phyloP scores from a whole-genome alignment of 2,113 vertebrate genomes.

The Austrofundulus limnaeus region DNA sequence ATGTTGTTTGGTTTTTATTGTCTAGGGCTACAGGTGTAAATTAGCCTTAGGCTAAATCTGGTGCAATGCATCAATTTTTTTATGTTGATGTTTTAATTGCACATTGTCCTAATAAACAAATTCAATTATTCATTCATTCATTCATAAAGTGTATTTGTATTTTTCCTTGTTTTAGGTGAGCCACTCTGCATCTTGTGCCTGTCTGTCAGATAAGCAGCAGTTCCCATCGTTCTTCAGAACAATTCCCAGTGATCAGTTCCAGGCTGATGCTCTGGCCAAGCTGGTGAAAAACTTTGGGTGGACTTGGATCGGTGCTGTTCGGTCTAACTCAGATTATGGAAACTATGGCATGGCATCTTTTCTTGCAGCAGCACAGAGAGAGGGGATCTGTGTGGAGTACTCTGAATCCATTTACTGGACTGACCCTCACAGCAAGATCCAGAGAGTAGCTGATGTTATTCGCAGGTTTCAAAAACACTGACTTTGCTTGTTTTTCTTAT shows the following conservation, averaged over 20 bases:
- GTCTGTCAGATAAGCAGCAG: constrained; percentile 43
- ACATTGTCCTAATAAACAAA: no score
- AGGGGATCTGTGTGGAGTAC: constrained; percentile 4
- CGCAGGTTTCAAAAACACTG: not conserved
- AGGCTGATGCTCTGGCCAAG: not conserved
- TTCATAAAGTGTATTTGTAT: no score
- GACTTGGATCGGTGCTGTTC: constrained; percentile 44
- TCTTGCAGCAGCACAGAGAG: constrained; percentile 49
- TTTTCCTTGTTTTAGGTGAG: not conserved
- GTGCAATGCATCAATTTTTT: no score
- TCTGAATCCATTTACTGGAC: not conserved
- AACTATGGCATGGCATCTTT: constrained; percentile 75
- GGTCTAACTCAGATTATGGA: constrained; percentile 77
- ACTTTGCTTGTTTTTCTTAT: not conserved
- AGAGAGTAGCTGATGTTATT: not conserved
- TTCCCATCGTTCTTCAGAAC: constrained; percentile 2
- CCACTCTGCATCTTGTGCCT: constrained; percentile 67
- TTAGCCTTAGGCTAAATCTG: no score
- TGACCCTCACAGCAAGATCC: not conserved
- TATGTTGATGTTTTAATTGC: not conserved
- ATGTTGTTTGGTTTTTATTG: no score
- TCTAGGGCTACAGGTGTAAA: no score
- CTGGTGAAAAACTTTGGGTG: constrained; percentile 4
- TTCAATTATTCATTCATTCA: not conserved
- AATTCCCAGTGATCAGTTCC: constrained; percentile 1